Conservation (phyloP, 2,888 invertebrate species). For the Brachylomia viminalis region DNA sequence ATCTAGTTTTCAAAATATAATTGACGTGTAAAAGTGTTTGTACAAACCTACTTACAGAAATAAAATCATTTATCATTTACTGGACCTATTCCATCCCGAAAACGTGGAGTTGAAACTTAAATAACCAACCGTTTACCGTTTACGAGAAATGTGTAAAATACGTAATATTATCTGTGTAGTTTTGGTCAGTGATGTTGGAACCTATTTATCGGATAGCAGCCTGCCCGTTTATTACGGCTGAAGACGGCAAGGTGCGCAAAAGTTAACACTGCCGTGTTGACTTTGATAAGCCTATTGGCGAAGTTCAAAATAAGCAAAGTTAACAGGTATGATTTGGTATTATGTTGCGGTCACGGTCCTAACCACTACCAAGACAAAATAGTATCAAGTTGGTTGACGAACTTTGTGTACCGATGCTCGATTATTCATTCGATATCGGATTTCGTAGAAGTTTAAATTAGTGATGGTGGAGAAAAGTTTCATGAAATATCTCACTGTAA, state of each 20-base stretch:
- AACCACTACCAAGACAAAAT: slow-evolving; percentile 21
- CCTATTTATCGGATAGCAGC: neutral
- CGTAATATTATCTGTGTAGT: neutral
- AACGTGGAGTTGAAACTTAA: neutral
- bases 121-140: neutral
- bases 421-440: neutral
- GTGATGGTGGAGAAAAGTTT: neutral
- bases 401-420: neutral
- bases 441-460: neutral
- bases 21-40: too few relatives aligned
- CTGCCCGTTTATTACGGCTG: neutral
- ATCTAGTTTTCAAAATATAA: too few relatives aligned
- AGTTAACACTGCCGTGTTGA: slow-evolving; percentile 41
- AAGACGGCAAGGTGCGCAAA: slow-evolving; percentile 27
- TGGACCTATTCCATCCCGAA: neutral
- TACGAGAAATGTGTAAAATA: neutral
- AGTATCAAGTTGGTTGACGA: neutral
- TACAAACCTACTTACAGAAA: too few relatives aligned
- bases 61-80: too few relatives aligned
- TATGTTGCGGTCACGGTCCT: slow-evolving; percentile 27
- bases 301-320: slow-evolving; percentile 43
- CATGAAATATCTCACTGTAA: neutral
- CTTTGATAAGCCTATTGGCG: slow-evolving; percentile 43
- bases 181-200: neutral
- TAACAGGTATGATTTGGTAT: slow-evolving; percentile 44